Evolutionary conservation across 2,888 invertebrate genomes (phyloP).

Genomic region (Torymus aiolomorphi): DNA sequence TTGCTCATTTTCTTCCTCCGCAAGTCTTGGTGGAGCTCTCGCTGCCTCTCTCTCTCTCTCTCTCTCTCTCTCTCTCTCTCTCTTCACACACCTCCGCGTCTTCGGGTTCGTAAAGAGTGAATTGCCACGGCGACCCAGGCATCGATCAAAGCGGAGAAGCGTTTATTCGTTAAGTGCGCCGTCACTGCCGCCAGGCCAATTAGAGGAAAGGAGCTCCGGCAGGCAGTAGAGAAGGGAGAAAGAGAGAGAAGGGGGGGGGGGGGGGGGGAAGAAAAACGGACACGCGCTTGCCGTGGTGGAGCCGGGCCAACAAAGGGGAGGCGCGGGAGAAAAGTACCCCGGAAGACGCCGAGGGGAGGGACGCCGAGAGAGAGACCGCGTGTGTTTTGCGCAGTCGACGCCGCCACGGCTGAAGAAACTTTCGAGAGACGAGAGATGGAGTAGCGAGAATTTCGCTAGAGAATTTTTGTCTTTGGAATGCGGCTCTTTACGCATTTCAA

Average conservation of each 20-base stretch:
- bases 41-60: no score
- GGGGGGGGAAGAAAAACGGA: neutral
- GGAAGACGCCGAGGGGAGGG: neutral
- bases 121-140: neutral
- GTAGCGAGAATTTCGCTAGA: no score
- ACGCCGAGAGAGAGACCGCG: neutral
- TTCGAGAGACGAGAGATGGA: no score
- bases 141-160: constrained; percentile 46
- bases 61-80: no score
- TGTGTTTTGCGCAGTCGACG: neutral
- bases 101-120: no score
- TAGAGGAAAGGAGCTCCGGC: constrained; percentile 19
- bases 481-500: neutral
- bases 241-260: neutral
- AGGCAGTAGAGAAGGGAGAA: neutral
- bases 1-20: no score
- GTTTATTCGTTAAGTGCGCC: constrained; percentile 45
- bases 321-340: neutral
- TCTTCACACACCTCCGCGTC: no score
- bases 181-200: constrained; percentile 31
- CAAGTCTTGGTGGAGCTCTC: no score
- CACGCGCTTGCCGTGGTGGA: neutral
- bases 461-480: no score
- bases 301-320: constrained; percentile 8
- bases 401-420: no score